These are phyloP conservation scores for Rhopilema esculentum DNA, from an alignment of 30 jellyfish, hydroid and myxozoan genomes.

Conservation along the genomic window DNA sequence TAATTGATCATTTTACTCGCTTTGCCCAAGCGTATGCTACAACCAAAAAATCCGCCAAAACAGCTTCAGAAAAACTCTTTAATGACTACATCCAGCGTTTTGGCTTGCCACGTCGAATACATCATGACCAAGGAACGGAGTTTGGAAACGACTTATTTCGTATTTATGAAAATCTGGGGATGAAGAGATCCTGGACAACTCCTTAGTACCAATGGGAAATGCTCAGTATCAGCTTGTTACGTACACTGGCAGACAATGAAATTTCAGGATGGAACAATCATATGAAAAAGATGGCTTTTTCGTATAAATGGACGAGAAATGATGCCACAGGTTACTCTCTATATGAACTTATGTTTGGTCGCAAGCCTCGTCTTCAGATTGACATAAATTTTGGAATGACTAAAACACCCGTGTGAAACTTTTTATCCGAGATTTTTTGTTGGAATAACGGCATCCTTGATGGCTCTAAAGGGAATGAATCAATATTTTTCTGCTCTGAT, in stretches of 20 bases:
- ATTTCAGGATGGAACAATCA: conserved; percentile 14
- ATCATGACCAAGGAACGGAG: conserved; percentile 69
- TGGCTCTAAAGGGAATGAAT: too few species aligned
- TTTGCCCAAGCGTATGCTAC: conserved; percentile 49
- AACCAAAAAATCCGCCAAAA: conserved; percentile 40
- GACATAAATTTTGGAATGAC: too few species aligned
- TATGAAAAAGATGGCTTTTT: background rate
- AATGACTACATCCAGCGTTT: conserved; percentile 60
- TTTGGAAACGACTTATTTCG: conserved; percentile 55
- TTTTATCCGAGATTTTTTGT: too few species aligned
- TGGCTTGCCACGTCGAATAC: conserved; percentile 55
- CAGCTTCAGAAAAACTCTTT: conserved; percentile 58
- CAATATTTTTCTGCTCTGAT: too few species aligned
- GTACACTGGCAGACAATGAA: background rate
- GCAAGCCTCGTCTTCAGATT: too few species aligned
- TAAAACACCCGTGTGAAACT: too few species aligned
- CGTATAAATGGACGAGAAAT: conserved; percentile 15
- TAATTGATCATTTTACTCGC: conserved; percentile 50
- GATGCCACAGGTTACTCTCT: conserved; percentile 3
- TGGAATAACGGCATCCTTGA: too few species aligned
- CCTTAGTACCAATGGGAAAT: too few species aligned
- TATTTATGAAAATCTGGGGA: conserved; percentile 27
- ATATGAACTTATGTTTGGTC: too few species aligned
- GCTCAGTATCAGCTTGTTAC: background rate
- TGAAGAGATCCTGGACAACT: conserved; percentile 30